Percentiles rank a stretch among this genome's conserved stretches.
phyloP scores from a whole-genome alignment of 2,113 vertebrate genomes.

The Macrotus californicus region DNA sequence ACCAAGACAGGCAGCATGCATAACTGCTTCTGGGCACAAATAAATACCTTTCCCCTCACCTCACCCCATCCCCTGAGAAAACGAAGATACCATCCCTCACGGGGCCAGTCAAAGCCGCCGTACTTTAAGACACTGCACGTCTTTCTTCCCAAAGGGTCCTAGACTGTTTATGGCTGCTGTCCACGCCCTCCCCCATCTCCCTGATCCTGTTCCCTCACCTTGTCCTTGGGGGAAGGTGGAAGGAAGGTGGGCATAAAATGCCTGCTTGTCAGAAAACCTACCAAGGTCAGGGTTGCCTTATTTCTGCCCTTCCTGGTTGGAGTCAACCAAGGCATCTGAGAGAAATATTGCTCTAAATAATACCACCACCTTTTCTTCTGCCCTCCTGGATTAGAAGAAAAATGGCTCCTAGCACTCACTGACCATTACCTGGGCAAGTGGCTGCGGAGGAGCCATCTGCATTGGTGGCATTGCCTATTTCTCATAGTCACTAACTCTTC shows the following conservation, averaged over 20 bases:
- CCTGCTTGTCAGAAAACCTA: background rate
- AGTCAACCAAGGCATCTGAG: background rate
- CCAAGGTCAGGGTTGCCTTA: too few relatives aligned
- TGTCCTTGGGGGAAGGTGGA: background rate
- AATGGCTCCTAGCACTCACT: background rate
- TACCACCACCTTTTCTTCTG: background rate
- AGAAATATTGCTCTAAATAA: background rate
- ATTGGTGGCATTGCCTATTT: background rate
- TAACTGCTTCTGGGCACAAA: background rate
- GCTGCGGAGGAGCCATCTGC: background rate
- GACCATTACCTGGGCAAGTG: background rate
- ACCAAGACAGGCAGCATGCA: background rate
- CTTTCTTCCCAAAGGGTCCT: background rate
- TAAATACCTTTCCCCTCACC: rapidly evolving
- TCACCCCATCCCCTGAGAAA: rapidly evolving
- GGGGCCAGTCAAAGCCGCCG: too few relatives aligned
- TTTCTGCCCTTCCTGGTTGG: background rate
- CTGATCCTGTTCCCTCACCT: rapidly evolving
- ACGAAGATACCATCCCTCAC: rapidly evolving
- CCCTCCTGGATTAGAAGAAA: background rate
- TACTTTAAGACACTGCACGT: rapidly evolving
- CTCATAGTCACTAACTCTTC: background rate
- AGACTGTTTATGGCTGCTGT: background rate
- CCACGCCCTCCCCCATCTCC: background rate
- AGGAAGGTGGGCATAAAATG: too few relatives aligned